phyloP scores from a whole-genome alignment of 2,113 vertebrate genomes.

The Aegotheles bennettii region DNA sequence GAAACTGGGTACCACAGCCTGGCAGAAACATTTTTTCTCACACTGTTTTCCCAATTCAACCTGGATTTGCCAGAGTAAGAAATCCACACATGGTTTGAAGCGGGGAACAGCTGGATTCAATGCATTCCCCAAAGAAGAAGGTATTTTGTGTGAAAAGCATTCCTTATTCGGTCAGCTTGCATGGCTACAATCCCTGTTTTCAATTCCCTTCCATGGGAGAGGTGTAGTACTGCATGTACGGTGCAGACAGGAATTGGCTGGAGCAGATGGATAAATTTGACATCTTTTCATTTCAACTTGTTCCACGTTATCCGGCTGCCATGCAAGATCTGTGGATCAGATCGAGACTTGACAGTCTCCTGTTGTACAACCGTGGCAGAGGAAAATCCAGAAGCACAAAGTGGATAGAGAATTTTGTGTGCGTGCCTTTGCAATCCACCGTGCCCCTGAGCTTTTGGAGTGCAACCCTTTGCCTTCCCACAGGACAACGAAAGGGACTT shows the following conservation, averaged over 20 bases:
- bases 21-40: neutral
- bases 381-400: neutral
- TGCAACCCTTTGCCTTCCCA: neutral
- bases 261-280: neutral
- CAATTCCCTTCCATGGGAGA: neutral
- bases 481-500: neutral
- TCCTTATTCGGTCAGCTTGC: neutral
- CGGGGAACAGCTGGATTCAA: neutral
- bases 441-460: neutral
- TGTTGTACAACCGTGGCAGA: fast-evolving
- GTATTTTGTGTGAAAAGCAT: neutral
- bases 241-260: neutral
- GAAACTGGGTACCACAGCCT: neutral
- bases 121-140: neutral
- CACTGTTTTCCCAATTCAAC: neutral
- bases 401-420: neutral
- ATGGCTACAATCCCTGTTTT: neutral
- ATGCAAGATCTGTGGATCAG: neutral
- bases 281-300: neutral
- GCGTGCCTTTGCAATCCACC: neutral
- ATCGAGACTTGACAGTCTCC: neutral
- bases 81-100: neutral
- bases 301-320: neutral
- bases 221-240: fast-evolving
- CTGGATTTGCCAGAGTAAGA: neutral